Conservation (phyloP, 2,113 vertebrate genomes). For the Clarias macrocephalus region DNA sequence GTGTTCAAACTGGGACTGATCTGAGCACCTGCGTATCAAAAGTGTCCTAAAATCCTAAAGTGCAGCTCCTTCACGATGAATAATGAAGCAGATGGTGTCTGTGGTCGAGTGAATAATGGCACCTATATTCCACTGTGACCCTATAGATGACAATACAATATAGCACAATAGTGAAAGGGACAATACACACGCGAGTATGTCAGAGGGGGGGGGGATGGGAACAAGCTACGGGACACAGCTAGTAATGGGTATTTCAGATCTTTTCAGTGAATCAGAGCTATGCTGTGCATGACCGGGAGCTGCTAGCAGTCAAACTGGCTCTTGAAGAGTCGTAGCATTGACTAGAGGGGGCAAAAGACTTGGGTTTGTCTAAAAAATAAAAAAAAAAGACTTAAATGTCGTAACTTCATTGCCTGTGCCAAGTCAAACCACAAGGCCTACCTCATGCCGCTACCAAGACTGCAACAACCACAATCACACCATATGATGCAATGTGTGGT, state of each 20-base stretch:
- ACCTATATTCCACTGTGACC: slow-evolving; percentile 10
- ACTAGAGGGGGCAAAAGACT: too few species aligned
- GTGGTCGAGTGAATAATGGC: not conserved
- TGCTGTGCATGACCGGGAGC: too few species aligned
- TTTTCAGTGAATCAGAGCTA: not conserved
- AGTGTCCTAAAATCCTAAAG: not conserved
- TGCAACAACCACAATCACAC: too few species aligned
- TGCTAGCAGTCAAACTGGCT: too few species aligned
- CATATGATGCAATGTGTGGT: too few species aligned
- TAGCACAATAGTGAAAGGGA: slow-evolving; percentile 19
- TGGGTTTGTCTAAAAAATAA: too few species aligned
- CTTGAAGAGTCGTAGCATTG: too few species aligned
- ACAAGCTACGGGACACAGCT: not conserved
- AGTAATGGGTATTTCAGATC: not conserved
- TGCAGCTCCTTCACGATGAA: not conserved
- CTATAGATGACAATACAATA: slow-evolving; percentile 30
- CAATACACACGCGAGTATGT: slow-evolving; percentile 5
- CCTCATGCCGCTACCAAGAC: too few species aligned
- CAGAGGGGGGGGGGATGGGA: not conserved
- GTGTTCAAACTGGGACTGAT: not conserved
- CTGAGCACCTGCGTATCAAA: not conserved
- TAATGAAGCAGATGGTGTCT: slow-evolving; percentile 18
- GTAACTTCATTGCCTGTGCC: too few species aligned
- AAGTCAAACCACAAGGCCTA: too few species aligned
- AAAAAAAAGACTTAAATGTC: too few species aligned